Evolutionary conservation across 2,113 vertebrate genomes (phyloP).

Genomic region (Synchiropus splendidus): DNA sequence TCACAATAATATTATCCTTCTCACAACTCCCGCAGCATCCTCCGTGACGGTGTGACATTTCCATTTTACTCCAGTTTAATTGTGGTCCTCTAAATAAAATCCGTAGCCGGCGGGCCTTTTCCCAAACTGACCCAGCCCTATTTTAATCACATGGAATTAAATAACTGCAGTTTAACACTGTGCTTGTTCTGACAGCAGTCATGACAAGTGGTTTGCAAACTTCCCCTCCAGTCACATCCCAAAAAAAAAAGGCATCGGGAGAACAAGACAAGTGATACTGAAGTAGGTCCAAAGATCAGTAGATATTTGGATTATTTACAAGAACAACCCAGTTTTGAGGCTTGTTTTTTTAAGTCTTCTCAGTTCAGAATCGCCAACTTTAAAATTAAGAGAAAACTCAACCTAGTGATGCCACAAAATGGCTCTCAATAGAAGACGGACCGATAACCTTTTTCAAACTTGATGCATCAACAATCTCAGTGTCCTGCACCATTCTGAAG

Average conservation of each 20-base stretch:
- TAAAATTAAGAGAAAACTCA: no score
- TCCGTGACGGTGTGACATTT: constrained; percentile 69
- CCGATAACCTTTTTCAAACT: no score
- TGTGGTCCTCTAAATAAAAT: constrained; percentile 66
- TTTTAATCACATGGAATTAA: constrained; percentile 77
- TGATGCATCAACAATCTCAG: no score
- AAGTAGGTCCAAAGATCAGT: no score
- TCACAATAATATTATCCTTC: constrained; percentile 68
- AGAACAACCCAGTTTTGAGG: no score
- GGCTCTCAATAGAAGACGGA: no score
- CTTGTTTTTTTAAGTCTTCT: no score
- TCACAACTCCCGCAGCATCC: constrained; percentile 58
- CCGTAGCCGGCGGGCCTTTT: constrained; percentile 51
- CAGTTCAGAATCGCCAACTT: no score
- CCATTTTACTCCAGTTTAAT: constrained; percentile 69
- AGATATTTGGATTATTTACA: no score
- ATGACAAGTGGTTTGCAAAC: constrained; percentile 65
- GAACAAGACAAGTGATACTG: constrained; percentile 47
- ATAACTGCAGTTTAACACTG: constrained; percentile 66
- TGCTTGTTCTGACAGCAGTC: constrained; percentile 66
- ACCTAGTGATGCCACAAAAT: no score
- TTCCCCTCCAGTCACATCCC: constrained; percentile 55
- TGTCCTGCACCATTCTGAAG: no score
- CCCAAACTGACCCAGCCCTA: constrained; percentile 65
- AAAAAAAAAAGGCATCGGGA: constrained; percentile 30